phyloP scores from a whole-genome alignment of 2,888 invertebrate species.

The Galeopsomyia nigrocyanea region DNA sequence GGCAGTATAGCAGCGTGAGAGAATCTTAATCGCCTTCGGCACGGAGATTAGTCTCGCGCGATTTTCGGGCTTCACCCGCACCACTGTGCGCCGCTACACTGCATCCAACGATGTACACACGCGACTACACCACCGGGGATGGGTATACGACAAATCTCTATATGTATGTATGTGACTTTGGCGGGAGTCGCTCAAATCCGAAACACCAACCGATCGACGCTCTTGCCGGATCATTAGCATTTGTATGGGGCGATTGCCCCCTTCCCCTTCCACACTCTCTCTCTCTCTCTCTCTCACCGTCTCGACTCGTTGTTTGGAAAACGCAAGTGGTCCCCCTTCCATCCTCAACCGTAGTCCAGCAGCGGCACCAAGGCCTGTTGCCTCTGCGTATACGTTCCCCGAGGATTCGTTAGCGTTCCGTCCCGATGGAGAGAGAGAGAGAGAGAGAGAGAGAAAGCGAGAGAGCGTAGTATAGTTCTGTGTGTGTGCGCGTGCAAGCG shows the following conservation, averaged over 20 bases:
- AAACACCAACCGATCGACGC: slow-evolving; percentile 55
- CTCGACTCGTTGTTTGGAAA: too few relatives aligned
- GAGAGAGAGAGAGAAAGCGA: slow-evolving; percentile 47
- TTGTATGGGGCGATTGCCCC: slow-evolving; percentile 55
- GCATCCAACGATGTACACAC: too few relatives aligned
- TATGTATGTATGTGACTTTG: neutral
- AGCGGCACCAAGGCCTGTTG: slow-evolving; percentile 40
- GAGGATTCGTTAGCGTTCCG: slow-evolving; percentile 61
- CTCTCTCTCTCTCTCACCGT: neutral
- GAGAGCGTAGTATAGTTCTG: neutral
- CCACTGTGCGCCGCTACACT: neutral
- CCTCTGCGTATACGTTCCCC: slow-evolving; percentile 52
- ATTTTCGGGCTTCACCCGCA: slow-evolving; percentile 39
- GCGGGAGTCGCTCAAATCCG: slow-evolving; percentile 52
- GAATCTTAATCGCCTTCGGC: slow-evolving; percentile 59
- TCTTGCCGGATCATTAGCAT: slow-evolving; percentile 56
- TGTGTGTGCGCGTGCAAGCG: slow-evolving; percentile 5
- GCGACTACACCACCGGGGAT: too few relatives aligned
- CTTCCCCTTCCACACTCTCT: too few relatives aligned
- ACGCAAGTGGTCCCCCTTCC: too few relatives aligned
- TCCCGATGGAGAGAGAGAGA: slow-evolving; percentile 53
- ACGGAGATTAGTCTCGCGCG: slow-evolving; percentile 59
- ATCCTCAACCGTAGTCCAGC: neutral
- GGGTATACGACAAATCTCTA: slow-evolving; percentile 24
- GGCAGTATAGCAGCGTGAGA: slow-evolving; percentile 47